Evolutionary conservation across 2,888 invertebrate genomes (phyloP), one percentile per base, ranked within the genome.

Genomic region (Anoplius nigerrimus): DNA sequence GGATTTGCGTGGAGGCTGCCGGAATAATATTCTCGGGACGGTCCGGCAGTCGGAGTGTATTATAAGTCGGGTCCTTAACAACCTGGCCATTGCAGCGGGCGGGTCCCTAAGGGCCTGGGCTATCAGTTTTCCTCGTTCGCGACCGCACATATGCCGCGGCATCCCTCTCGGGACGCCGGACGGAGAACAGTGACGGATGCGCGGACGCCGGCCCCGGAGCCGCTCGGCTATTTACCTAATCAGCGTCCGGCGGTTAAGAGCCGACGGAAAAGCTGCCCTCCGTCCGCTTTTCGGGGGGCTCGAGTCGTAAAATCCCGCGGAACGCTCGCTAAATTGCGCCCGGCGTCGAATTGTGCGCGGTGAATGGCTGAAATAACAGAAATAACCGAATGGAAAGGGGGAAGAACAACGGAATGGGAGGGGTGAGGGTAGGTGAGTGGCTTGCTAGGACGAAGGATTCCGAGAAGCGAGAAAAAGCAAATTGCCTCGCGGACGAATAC

Each of bases 211-310:
- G 73, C 71, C 69, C 15, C 71, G 73, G 66, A 57, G 55, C 71
- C 74, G 67, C 70, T 52, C 54, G 74, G 75, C 77, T 83, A 79
- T 83, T 82, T 82, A 81, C 79, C 75, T 81, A 82, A 82, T 82
- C 81, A 82, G 78, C 75, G 75, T 77, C 70, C 69, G 45, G 66
- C 67, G 72, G 45, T 67, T 62, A 55, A 65, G 60, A 62, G 64
- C 56, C 70, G 63, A 67, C 56, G 56, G 66, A 60, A 74, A 69
- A 69, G 61, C 63, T 64, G 66, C 65, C 74, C 74, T 62, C 70
- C 67, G 63, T 16, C 16, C 15, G 48, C 64, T 62, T 62, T 67
- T 72, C 18, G 69, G 64, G 58, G 20, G 56, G 61, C 67, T 64
- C 65, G 70, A 69, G 78, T 75, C 79, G 75, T 80, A 75, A 80